These are phyloP conservation scores for Stratiomys singularior DNA, from an alignment of 2,888 invertebrate species.

Conservation along the genomic window DNA sequence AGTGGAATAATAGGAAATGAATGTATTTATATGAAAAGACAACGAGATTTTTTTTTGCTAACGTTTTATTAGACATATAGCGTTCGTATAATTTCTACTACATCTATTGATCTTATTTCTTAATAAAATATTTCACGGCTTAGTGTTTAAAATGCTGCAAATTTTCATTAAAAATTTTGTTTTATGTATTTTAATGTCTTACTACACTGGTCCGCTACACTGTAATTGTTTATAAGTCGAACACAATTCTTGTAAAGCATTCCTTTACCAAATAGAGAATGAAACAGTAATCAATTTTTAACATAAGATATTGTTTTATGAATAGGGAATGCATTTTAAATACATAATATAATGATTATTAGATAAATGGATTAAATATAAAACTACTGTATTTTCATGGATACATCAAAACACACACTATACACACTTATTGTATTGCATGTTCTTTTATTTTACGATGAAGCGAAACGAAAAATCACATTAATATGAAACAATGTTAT, in stretches of 20 bases:
- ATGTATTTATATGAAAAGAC: conserved; percentile 34
- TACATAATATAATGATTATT: not conserved
- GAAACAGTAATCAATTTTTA: conserved; percentile 7
- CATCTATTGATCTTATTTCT: not conserved
- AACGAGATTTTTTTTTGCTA: conserved; percentile 42
- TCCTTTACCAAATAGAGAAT: conserved; percentile 31
- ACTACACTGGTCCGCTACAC: not conserved
- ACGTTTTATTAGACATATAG: not conserved
- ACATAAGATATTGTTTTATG: not conserved
- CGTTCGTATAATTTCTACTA: not conserved
- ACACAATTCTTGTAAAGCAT: conserved; percentile 13
- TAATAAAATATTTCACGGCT: not conserved
- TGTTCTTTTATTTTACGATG: not conserved
- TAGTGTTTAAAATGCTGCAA: not conserved
- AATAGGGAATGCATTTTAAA: conserved; percentile 4
- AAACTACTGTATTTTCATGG: not conserved
- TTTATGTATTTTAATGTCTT: conserved; percentile 1
- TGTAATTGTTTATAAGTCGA: not conserved
- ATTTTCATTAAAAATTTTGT: not conserved
- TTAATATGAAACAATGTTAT: not conserved
- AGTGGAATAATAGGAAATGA: conserved; percentile 1
- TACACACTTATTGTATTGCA: conserved; percentile 8
- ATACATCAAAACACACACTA: not conserved
- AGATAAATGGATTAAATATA: conserved; percentile 1
- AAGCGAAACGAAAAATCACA: not conserved